Evolutionary conservation across 2,888 invertebrate genomes (phyloP), one percentile per base, ranked within the genome.

Genomic region (Epirrita christyi): DNA sequence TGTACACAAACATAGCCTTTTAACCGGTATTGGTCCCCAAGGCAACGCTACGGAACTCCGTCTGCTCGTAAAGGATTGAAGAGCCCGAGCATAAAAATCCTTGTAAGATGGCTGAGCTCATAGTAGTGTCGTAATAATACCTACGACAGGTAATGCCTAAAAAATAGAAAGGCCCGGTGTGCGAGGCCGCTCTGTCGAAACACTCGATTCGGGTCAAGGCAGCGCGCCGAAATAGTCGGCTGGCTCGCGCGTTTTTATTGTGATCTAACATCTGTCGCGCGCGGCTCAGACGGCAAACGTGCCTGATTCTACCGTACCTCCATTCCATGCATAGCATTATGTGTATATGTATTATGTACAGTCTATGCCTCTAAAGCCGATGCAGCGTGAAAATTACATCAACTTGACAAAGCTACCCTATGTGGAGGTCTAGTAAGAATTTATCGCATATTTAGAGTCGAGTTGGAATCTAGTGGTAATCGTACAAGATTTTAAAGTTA

Each of bases 81-180:
- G 79, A 78, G 77, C 75, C 70, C 75, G 79, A 73, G 73, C 76
- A 80, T 81, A 77, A 73, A 85, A 85, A 86, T 84, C 82, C 83
- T 87, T 82, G 76, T 77, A 86, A 86, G 83, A 88, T 85, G 85
- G 85, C 86, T 85, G 83, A 78, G 75, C 80, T 83, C 79, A 80
- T 83, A 84, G 81, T 83, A 80, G 81, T 86, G 88, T 88, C 86
- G 91, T 90, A 89, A 90, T 91, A 88, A 91, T 89, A 21, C 21
- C 21, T 21, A 88, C 85, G 87, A 90, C 90, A 91, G 89, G 91
- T 91, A 90, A 90, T 90, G 84, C 89, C 89, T 90, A 92, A 92
- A 92, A 92, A 91, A 91, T 92, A 92, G 88, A 89, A 92, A 91
- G 92, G 92, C 90, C 91, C 88, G 88, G 88, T 88, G 88, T 87